phyloP scores from a whole-genome alignment of 2,888 invertebrate genomes.

The Ommatoiulus sabulosus region DNA sequence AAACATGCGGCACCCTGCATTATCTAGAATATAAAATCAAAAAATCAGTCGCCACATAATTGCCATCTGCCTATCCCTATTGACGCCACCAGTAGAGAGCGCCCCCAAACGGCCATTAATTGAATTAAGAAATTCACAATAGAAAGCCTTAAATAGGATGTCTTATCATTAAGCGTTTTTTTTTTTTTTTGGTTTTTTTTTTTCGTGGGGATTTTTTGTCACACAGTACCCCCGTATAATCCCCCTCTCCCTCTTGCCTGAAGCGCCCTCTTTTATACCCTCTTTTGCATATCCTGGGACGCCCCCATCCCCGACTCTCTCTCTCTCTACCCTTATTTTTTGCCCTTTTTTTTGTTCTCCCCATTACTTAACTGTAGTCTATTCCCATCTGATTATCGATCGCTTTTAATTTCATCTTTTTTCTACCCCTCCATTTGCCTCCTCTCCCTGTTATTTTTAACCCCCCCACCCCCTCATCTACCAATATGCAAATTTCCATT shows the following conservation, averaged over 20 bases:
- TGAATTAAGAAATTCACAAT: conserved; percentile 29
- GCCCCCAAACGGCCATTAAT: conserved; percentile 13
- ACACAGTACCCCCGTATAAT: conserved; percentile 30
- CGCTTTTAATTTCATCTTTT: conserved; percentile 55
- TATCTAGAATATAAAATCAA: not conserved
- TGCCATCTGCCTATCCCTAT: not conserved
- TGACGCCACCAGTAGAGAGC: not conserved
- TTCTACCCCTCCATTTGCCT: conserved; percentile 50
- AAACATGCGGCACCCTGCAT: not conserved
- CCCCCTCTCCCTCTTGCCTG: conserved; percentile 35
- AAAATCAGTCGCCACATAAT: conserved; percentile 26
- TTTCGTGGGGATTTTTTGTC: not conserved
- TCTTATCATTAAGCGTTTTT: conserved; percentile 39
- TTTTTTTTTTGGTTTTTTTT: no score
- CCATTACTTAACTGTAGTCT: conserved; percentile 53
- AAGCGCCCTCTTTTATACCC: conserved; percentile 36
- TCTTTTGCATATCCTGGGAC: conserved; percentile 47
- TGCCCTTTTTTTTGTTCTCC: conserved; percentile 47
- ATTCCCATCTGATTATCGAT: conserved; percentile 55
- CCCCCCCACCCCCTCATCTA: conserved; percentile 54
- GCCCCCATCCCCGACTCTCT: not conserved
- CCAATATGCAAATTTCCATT: conserved; percentile 48
- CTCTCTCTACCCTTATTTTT: not conserved
- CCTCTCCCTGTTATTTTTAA: conserved; percentile 50
- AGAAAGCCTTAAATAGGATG: conserved; percentile 40